phyloP scores from a whole-genome alignment of 92 coral and sea anemone genomes.

The Montipora capitata region DNA sequence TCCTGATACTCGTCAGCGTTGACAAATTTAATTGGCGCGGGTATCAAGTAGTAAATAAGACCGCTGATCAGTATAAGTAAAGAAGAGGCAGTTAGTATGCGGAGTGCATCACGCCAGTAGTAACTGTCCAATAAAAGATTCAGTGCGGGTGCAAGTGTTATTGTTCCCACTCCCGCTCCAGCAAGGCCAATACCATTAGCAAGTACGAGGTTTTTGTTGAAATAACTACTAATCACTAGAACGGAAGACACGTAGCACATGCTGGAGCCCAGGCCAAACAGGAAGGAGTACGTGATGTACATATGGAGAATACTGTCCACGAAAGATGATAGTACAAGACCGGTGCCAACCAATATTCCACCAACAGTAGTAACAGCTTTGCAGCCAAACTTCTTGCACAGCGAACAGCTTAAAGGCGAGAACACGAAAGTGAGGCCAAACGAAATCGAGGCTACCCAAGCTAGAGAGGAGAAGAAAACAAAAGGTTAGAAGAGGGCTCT shows the following conservation, averaged over 20 bases:
- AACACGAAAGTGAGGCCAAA: slow-evolving; percentile 82
- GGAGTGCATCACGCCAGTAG: slow-evolving; percentile 86
- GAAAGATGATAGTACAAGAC: slow-evolving; percentile 76
- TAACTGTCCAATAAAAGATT: slow-evolving; percentile 75
- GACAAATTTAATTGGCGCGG: slow-evolving; percentile 60
- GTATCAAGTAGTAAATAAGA: slow-evolving; percentile 74
- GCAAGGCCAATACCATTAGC: slow-evolving; percentile 93
- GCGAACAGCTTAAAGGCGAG: slow-evolving; percentile 72
- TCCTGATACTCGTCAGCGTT: slow-evolving; percentile 39
- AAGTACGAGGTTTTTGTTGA: slow-evolving; percentile 79
- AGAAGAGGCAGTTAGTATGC: slow-evolving; percentile 81
- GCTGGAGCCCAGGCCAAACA: slow-evolving; percentile 81
- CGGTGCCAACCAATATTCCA: slow-evolving; percentile 72
- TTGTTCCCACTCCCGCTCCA: slow-evolving; percentile 95
- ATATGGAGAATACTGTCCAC: slow-evolving; percentile 69
- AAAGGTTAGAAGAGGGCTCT: too few species aligned
- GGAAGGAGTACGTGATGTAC: slow-evolving; percentile 87
- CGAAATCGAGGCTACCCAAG: slow-evolving; percentile 89
- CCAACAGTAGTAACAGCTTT: slow-evolving; percentile 72
- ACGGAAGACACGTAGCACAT: slow-evolving; percentile 85
- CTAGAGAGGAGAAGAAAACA: slow-evolving; percentile 32
- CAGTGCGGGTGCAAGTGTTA: slow-evolving; percentile 86
- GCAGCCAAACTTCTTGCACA: slow-evolving; percentile 79
- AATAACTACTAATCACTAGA: slow-evolving; percentile 79
- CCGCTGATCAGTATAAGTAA: slow-evolving; percentile 73